Conservation (phyloP, 2,797 vertebrate genomes). For the Melanotaenia boesemani region DNA sequence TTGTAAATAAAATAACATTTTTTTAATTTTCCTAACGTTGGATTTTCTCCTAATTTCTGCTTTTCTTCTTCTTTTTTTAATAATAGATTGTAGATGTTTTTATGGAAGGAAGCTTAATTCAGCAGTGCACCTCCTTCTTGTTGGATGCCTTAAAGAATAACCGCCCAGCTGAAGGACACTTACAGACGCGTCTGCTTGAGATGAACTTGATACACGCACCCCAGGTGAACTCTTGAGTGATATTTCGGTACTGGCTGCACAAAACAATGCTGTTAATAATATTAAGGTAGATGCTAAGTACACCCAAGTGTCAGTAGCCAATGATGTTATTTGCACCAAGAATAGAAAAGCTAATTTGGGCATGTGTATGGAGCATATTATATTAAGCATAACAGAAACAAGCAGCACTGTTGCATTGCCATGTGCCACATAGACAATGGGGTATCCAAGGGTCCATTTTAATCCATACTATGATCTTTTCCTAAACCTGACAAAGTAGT, state of each 20-base stretch:
- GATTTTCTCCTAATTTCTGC: background rate
- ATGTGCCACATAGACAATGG: background rate
- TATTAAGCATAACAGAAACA: background rate
- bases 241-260: background rate
- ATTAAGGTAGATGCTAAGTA: background rate
- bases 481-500: background rate
- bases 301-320: background rate
- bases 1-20: background rate
- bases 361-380: background rate
- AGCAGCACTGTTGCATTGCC: background rate
- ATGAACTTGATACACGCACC: slow-evolving; percentile 97
- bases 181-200: slow-evolving; percentile 93
- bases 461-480: background rate
- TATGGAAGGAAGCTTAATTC: slow-evolving; percentile 94
- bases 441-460: background rate
- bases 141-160: slow-evolving; percentile 93
- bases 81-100: slow-evolving; percentile 94
- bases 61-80: slow-evolving; percentile 1
- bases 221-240: slow-evolving; percentile 78
- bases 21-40: background rate
- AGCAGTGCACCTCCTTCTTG: slow-evolving; percentile 95
- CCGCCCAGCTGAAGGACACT: slow-evolving; percentile 88
- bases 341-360: background rate
- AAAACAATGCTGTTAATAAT: background rate
- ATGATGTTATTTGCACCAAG: background rate